Evolutionary conservation across 2,888 invertebrate species (phyloP).

Genomic region (Drepana falcataria): DNA sequence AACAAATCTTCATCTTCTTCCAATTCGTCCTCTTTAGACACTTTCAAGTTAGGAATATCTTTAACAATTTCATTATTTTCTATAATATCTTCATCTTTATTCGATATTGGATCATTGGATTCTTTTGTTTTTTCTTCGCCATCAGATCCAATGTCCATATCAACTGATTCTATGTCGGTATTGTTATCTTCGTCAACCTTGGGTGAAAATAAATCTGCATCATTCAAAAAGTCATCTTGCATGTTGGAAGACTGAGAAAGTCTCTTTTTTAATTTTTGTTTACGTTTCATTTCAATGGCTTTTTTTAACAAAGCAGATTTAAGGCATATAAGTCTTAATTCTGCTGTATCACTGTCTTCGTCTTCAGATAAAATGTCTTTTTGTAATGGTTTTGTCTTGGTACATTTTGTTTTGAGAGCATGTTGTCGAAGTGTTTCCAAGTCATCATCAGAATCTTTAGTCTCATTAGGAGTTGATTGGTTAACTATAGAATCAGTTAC

Average conservation of each 20-base stretch:
- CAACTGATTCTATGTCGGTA: constrained; percentile 72
- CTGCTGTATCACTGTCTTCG: constrained; percentile 80
- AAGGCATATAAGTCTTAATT: constrained; percentile 82
- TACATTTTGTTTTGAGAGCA: constrained; percentile 64
- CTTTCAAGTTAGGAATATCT: constrained; percentile 11
- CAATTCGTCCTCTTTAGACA: constrained; percentile 48
- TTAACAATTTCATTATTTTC: constrained; percentile 11
- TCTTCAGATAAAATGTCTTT: constrained; percentile 50
- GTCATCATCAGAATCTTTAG: constrained; percentile 66
- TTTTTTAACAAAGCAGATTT: constrained; percentile 83
- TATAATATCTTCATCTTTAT: constrained; percentile 11
- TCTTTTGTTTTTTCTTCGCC: constrained; percentile 57
- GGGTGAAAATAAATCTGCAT: constrained; percentile 26
- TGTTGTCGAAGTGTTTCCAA: constrained; percentile 62
- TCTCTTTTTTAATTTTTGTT: constrained; percentile 57
- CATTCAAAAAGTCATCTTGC: constrained; percentile 43
- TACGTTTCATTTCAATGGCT: constrained; percentile 77
- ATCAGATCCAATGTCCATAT: constrained; percentile 74
- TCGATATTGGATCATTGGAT: constrained; percentile 16
- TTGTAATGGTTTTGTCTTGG: constrained; percentile 30
- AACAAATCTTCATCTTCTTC: constrained; percentile 81
- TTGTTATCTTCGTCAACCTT: constrained; percentile 51
- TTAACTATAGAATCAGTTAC: constrained; percentile 29
- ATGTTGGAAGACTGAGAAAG: constrained; percentile 51
- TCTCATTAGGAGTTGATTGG: constrained; percentile 13